Evolutionary conservation across 2,888 invertebrate genomes (phyloP), one percentile per base, ranked within the genome.

Genomic region (Gordius sp.): DNA sequence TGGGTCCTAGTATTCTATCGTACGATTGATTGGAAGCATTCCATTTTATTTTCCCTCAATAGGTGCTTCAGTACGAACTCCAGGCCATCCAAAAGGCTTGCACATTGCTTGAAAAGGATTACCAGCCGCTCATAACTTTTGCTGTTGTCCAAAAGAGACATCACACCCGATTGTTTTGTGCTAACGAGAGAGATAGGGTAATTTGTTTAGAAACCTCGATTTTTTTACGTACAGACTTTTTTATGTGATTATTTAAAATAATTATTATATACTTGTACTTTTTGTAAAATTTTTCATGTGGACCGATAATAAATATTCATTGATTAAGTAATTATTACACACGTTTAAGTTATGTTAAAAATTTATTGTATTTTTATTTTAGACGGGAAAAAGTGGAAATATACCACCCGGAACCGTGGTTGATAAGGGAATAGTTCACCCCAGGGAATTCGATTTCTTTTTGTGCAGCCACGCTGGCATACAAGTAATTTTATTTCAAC

Each of bases 101-200:
- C 56, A 41, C 60, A 28, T 62, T 61, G 55, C 59, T 66, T 47
- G 61, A 63, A 16, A 60, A 61, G 27, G 63, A 64, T 60, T 66
- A 64, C 61, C 60, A 61, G 39, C 66, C 66, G 2, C 62, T 63
- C 2, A 63, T 66, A 59, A 65, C 65, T n/a, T 64, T 63, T 60
- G 58, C 65, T 26, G 61, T 64, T 18, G 62, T 64, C 4, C 63
- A 66, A 56, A 65, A 64, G 54, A 59, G 65, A 1, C 65, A 65
- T 56, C 61, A 61, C 57, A 62, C 62, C 2, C 59, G 65, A 18
- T 61, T 64, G 56, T 64, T 60, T 53, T 59, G 58, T 26, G 41
- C 52, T 1, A 28, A 60, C 23, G 23, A 26, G 4, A 13, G 41
- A 2, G 59, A 60, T 20, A 58, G 27, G 2, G 33, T 58, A n/a